Evolutionary conservation across 2,113 vertebrate genomes (phyloP).

Genomic region (Chaetura pelagica): DNA sequence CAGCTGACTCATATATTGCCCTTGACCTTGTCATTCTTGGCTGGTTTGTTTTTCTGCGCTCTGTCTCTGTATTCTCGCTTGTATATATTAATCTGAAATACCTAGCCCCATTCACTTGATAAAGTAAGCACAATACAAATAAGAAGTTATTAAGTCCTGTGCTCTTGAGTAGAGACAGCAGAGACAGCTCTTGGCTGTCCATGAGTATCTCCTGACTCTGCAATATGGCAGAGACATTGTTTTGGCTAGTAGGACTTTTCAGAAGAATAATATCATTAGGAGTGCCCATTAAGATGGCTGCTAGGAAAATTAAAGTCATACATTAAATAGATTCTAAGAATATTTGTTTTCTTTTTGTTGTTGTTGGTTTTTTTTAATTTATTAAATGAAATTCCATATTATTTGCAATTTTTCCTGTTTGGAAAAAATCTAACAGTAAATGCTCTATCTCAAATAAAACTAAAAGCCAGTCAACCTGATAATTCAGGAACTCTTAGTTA

Average conservation of each 20-base stretch:
- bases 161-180: too few species aligned
- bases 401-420: neutral
- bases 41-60: constrained; percentile 14
- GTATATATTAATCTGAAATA: constrained; percentile 5
- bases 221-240: accelerated
- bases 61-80: neutral
- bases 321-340: neutral
- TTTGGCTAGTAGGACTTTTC: neutral
- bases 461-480: neutral
- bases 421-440: neutral
- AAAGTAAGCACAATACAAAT: neutral
- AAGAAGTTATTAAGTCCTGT: neutral
- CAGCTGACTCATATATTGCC: neutral
- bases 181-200: neutral
- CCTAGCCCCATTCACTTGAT: neutral
- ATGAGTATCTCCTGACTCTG: neutral
- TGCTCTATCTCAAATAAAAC: neutral
- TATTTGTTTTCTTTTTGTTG: neutral
- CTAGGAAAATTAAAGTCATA: neutral
- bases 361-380: too few species aligned
- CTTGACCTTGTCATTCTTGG: neutral
- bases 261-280: neutral
- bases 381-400: neutral
- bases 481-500: neutral
- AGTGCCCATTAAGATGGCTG: neutral